Base-by-base conservation (phyloP, 2,113 vertebrate genomes). In the Sphaerodactylus townsendi region DNA sequence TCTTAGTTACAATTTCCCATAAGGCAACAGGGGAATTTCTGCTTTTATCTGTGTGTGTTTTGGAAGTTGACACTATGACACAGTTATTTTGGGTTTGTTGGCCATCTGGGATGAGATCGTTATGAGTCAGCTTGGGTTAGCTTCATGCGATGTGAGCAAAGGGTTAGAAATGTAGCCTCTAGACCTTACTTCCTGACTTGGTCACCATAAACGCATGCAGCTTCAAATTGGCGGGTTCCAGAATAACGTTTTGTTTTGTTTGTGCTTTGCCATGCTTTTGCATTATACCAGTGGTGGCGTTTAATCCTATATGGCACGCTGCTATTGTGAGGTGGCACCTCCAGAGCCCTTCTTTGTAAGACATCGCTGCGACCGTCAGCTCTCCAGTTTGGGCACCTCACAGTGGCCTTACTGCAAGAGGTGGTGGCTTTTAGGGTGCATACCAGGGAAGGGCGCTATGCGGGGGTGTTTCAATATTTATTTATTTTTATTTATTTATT, bases 1-100 rank as follows among this genome's bases (percentile, higher is more conserved):
- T 66, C 6, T 35, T 77, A 1, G 1, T 93, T 94, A 90, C 85
- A 92, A 46, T 66, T 91, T 88, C 77, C 89, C 87, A 74, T 85
- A 59, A 89, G 87, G 35, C 71, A 79, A 46, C 39, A 85, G 70
- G 41, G 59, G 48, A 5, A 74, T 75, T 81, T 87, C 74, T 0
- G 1, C 79, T 2, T 0, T 79, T 4, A 0, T 59, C n/a, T 82
- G 33, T 46, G 39, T 65, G 44, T 44, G 9, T 44, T 44, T 28
- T 64, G 85, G 74, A 79, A 72, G n/a, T 82, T 37, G 46, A 2
- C 56, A 62, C 17, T 69, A 28, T n/a, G 21, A 2, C 15, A 2
- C 35, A 77, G 13, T 33, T 86, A 25, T 1, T 85, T 76, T 2
- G 53, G 13, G 9, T 6, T 73, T 11, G 33, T 72, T 9, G 28